These are phyloP conservation scores for Anastrepha ludens DNA, from an alignment of 1,140 invertebrate species.

Conservation along the genomic window DNA sequence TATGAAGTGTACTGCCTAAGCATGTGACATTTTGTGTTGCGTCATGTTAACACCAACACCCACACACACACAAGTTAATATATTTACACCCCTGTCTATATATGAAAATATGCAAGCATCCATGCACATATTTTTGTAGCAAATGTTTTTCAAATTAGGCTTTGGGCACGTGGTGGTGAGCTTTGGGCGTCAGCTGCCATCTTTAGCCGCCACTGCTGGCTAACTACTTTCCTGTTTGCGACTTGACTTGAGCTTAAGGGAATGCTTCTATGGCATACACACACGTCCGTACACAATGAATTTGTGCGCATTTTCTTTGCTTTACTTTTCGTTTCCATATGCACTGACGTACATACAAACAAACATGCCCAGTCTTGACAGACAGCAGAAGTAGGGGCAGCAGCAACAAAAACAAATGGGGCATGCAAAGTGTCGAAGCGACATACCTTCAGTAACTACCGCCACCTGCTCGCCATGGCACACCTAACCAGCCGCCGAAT, in stretches of 20 bases:
- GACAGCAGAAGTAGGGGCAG: neutral
- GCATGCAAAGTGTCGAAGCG: neutral
- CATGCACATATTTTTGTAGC: neutral
- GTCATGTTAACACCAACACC: neutral
- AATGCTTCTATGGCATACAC: neutral
- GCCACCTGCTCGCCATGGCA: neutral
- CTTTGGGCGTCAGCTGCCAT: neutral
- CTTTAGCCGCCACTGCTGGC: neutral
- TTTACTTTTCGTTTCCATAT: no score
- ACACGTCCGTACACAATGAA: neutral
- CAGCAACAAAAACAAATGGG: neutral
- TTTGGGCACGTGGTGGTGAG: neutral
- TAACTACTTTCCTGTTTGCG: neutral
- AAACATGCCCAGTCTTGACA: no score
- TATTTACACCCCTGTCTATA: no score
- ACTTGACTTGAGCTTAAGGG: constrained; percentile 23
- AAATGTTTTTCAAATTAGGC: neutral
- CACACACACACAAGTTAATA: neutral
- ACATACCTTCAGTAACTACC: neutral
- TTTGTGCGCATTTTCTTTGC: neutral
- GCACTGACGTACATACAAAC: no score
- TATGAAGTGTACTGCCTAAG: constrained; percentile 15
- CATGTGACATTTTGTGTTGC: constrained; percentile 32
- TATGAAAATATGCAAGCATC: neutral
- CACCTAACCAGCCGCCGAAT: no score